Base-by-base conservation (phyloP, 2,888 invertebrate genomes). In the Nomada ruficornis region DNA sequence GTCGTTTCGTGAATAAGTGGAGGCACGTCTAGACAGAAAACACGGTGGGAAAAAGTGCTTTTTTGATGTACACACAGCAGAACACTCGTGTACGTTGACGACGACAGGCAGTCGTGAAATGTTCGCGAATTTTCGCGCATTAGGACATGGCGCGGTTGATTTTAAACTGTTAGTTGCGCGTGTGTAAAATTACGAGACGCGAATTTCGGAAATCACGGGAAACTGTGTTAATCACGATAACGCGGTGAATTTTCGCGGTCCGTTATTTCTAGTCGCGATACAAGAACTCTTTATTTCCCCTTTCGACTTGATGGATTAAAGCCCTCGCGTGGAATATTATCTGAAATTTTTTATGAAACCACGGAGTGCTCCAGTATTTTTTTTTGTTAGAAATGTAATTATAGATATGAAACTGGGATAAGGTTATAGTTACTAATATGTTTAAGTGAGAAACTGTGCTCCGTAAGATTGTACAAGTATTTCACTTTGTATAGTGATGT, bases 11-110 rank as follows among this genome's bases (percentile, higher is more conserved):
- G 80, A 71, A 54, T 63, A 82, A 82, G 77, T 82, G 81, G 81
- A 72, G 26, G 69, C 63, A 65, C 72, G 76, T 81, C 81, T 81
- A 76, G 81, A 80, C 77, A 65, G 81, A 81, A 82, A 81, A 73
- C 69, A 69, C 77, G 60, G 63, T 60, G 64, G 76, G 9, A 64
- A 69, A 72, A 69, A 73, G 54, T 54, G 69, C n/a, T 64, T 80
- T 77, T 67, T 69, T 69, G 59, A 76, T 65, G 80, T 65, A 54
- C 50, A 73, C 60, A 29, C 11, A 4, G 42, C 10, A 47, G 50
- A 75, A 65, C 69, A 70, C 52, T 70, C n/a, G 13, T 69, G 68
- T 69, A 64, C 18, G 52, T n/a, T 10, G 20, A 54, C 29, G n/a
- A 2, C 59, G 44, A 36, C 20, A 50, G 18, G 15, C 36, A n/a